phyloP scores from a whole-genome alignment of 2,113 vertebrate genomes.

The Mirounga angustirostris region DNA sequence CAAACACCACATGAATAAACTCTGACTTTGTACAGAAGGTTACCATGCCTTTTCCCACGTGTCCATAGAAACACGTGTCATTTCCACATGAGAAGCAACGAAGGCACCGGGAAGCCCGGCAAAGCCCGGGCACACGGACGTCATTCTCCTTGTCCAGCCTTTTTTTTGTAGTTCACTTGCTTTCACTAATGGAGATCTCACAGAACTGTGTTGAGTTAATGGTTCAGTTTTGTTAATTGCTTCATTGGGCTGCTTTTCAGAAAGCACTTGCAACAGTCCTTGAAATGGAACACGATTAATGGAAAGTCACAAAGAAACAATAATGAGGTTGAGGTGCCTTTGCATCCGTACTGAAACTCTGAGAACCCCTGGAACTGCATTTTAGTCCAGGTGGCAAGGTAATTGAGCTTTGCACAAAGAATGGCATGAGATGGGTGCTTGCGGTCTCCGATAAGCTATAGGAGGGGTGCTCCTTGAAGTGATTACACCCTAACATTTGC shows the following conservation, averaged over 20 bases:
- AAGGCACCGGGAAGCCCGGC: conserved; percentile 19
- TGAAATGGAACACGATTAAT: conserved; percentile 37
- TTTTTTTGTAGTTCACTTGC: neutral
- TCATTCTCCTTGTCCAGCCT: neutral
- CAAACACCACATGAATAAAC: conserved; percentile 51
- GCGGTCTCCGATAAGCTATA: neutral
- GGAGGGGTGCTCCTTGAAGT: neutral
- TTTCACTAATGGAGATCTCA: neutral
- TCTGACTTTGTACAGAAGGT: conserved; percentile 38
- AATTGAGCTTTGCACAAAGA: neutral
- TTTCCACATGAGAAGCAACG: neutral
- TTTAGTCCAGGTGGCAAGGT: neutral
- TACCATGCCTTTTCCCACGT: neutral
- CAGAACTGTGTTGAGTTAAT: neutral
- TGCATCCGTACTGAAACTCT: neutral
- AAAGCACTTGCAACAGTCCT: conserved; percentile 29
- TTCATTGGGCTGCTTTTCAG: conserved; percentile 11
- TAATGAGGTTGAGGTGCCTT: neutral
- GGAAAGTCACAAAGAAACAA: neutral
- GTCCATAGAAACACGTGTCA: neutral
- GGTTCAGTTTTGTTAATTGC: neutral
- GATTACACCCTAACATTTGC: neutral
- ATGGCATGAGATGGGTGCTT: neutral
- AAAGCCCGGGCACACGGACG: neutral
- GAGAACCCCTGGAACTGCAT: neutral